Evolutionary conservation across 2,797 vertebrate genomes (phyloP), one percentile per base, ranked within the genome.

Genomic region (Acipenser transmontanus): DNA sequence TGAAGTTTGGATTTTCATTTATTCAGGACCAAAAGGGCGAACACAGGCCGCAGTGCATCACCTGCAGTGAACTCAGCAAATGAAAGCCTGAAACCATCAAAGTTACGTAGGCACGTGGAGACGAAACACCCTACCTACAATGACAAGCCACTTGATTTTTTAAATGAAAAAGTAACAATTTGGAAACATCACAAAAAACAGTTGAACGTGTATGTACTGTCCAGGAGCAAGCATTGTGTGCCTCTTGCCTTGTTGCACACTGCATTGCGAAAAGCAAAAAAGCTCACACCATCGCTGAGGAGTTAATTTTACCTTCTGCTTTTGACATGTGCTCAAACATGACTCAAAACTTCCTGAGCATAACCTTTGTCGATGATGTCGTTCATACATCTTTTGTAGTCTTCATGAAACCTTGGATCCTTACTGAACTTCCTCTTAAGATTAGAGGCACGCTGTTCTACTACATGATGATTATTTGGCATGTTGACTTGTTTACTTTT

Each of bases 381-480:
- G 1, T 63, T n/a, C 65, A 72, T 70, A 72, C 17, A 69, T 8
- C 5, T 10, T 12, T 70, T 70, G 69, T 70, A 74, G 1, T 70
- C 68, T 57, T 69, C 62, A 67, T 67, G 47, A 17, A 71, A 65
- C 9, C 17, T 63, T 59, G 54, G 12, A 50, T 69, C 59, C 50
- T 70, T 71, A 20, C 57, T 67, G 17, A 71, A 56, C 57, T 63
- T 70, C 49, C 63, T 70, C 1, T 7, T 47, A 51, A 72, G 48
- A 71, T 65, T 14, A 10, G 61, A 59, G 34, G 56, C 12, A 12
- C 50, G 61, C 47, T 74, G 70, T 47, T 70, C 70, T 7, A 48
- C 73, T 48, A 74, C 73, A 70, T 77, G 80, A 65, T 74, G 77
- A 73, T 82, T 84, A 83, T 82, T 87, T 17, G 85, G 86, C 82